Evolutionary conservation across 1,140 invertebrate species (phyloP).

Genomic region (Drosophila obscura): DNA sequence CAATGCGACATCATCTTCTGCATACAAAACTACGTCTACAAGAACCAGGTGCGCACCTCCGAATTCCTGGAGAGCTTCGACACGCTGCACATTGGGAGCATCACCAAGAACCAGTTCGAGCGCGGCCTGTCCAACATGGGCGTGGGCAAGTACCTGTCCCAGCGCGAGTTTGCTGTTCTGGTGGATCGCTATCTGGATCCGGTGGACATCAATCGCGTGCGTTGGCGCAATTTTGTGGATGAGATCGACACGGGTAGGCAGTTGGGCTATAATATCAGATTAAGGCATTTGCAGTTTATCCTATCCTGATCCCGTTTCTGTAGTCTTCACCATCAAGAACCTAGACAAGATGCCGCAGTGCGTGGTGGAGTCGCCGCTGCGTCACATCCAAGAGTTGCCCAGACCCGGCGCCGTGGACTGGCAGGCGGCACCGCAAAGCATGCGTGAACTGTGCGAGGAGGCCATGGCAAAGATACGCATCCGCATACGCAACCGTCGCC

Average conservation of each 20-base stretch:
- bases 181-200: constrained; percentile 87
- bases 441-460: constrained; percentile 85
- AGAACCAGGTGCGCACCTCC: constrained; percentile 86
- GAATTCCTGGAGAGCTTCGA: constrained; percentile 88
- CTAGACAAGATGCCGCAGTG: constrained; percentile 87
- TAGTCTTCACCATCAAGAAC: constrained; percentile 88
- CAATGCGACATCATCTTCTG: constrained; percentile 73
- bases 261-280: no score
- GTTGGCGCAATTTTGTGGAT: constrained; percentile 89
- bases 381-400: constrained; percentile 84
- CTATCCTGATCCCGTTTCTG: not conserved
- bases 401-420: constrained; percentile 84
- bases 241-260: constrained; percentile 87
- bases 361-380: constrained; percentile 82
- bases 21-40: constrained; percentile 85
- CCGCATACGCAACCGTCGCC: constrained; percentile 84
- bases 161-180: constrained; percentile 86
- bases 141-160: constrained; percentile 85
- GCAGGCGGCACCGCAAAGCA: constrained; percentile 78
- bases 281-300: no score
- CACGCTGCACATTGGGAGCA: constrained; percentile 86
- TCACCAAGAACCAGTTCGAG: constrained; percentile 87
- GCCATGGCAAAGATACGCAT: constrained; percentile 85
- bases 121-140: constrained; percentile 87
- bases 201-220: constrained; percentile 86